Percentiles rank a stretch among this genome's conserved stretches.
These are phyloP conservation scores for Leptinotarsa rubiginosa DNA, from an alignment of 2,888 invertebrate species.

Conservation along the genomic window DNA sequence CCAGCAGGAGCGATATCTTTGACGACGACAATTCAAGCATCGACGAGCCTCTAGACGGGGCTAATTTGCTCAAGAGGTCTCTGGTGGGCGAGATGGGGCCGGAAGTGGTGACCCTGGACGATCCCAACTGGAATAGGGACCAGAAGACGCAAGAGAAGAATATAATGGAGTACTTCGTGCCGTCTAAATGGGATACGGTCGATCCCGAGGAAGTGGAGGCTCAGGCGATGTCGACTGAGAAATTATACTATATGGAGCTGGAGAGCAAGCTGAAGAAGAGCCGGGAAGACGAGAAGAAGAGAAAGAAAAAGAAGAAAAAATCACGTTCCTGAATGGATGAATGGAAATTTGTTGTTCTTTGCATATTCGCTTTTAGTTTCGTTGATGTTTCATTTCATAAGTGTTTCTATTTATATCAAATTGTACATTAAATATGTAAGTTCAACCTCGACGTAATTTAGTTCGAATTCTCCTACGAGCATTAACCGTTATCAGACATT, in stretches of 20 bases:
- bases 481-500: too few relatives aligned
- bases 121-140: conserved; percentile 31
- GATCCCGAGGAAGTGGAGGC: conserved; percentile 85
- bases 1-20: neutral
- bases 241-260: conserved; percentile 80
- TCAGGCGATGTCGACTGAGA: conserved; percentile 85
- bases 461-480: too few relatives aligned
- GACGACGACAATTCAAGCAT: conserved; percentile 61
- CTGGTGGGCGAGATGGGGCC: conserved; percentile 49
- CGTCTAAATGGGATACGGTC: conserved; percentile 95
- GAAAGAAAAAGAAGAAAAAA: conserved; percentile 27
- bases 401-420: too few relatives aligned
- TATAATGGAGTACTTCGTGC: conserved; percentile 75
- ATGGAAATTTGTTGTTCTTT: neutral
- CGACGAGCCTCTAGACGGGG: conserved; percentile 63
- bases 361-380: too few relatives aligned
- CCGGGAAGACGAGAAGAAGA: conserved; percentile 22
- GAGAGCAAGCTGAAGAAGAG: conserved; percentile 28
- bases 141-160: conserved; percentile 33
- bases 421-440: too few relatives aligned
- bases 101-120: conserved; percentile 44
- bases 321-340: conserved; percentile 5
- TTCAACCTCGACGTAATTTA: too few relatives aligned
- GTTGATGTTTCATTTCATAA: too few relatives aligned
- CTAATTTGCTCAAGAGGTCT: conserved; percentile 59